Conservation (phyloP, 1,140 invertebrate species). For the Caenorhabditis inopinata region DNA sequence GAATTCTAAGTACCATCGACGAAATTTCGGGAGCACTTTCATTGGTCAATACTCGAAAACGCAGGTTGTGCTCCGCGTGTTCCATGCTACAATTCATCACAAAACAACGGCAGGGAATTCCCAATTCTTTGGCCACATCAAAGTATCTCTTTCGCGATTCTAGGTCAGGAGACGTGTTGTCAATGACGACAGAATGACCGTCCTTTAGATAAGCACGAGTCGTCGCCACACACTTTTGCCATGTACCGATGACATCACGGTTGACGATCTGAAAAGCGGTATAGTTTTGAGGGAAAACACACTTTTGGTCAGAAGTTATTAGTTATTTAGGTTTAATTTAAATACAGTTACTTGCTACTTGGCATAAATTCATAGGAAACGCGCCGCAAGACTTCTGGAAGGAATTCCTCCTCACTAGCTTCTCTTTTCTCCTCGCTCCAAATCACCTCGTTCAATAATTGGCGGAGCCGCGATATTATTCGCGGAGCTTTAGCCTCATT, state of each 20-base stretch:
- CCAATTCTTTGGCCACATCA: background rate
- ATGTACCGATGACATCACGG: constrained; percentile 48
- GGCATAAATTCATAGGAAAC: too few species aligned
- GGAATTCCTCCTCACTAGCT: too few species aligned
- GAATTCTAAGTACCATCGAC: constrained; percentile 43
- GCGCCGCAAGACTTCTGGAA: too few species aligned
- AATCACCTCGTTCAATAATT: too few species aligned
- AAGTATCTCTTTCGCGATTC: constrained; percentile 40
- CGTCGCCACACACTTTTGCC: constrained; percentile 41
- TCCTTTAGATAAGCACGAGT: background rate
- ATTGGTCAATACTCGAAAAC: background rate
- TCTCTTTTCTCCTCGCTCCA: too few species aligned
- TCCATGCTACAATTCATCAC: constrained; percentile 30
- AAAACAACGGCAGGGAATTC: constrained; percentile 23
- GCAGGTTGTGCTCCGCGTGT: constrained; percentile 40
- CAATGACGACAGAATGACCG: constrained; percentile 39
- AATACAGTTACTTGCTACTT: too few species aligned
- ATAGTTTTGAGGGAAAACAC: too few species aligned
- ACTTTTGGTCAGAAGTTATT: too few species aligned
- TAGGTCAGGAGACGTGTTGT: constrained; percentile 41
- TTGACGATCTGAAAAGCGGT: background rate
- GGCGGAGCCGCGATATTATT: too few species aligned
- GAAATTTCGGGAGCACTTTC: background rate
- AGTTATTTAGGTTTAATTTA: too few species aligned
- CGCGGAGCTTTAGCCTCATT: too few species aligned